Evolutionary conservation across 2,113 vertebrate species (phyloP), one percentile per base, ranked within the genome.

Genomic region (Glaucomys volans): DNA sequence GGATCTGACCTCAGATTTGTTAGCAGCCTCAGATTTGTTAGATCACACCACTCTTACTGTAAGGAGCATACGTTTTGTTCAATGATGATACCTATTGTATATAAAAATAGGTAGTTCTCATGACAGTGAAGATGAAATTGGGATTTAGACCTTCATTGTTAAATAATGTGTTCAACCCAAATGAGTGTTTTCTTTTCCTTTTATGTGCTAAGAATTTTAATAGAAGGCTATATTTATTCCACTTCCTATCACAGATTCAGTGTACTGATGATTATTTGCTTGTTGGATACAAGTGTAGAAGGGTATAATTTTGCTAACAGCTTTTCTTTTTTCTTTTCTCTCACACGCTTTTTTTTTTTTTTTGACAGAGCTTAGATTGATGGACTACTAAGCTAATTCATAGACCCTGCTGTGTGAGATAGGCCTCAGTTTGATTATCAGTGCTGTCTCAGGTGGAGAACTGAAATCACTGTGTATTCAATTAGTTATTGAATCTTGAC

Each of bases 391-490:
- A 76, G 77, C 79, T 96, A 97, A 98, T 97, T 91, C 97, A 93
- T 95, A 97, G 96, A 86, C 50, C 14, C n/a, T 22, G 3, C 26
- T 94, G 95, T 82, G 87, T 92, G 90, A 95, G 95, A 94, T 75
- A 96, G 98, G 88, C 80, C 89, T 64, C 81, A 79, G 87, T 96
- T 91, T 97, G 62, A 91, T 96, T 97, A 97, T 97, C 94, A 52
- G 54, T 71, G 16, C 35, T 97, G 92, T 93, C 92, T 97, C 62
- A 90, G 84, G 71, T 93, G 75, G 74, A 97, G 90, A 96, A 91
- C 12, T 57, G 59, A 97, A 98, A 97, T 83, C 79, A 87, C 32
- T 54, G 20, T 75, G 17, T 0, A 96, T 88, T 67, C 90, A 94
- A 77, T 93, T 92, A 96, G 74, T 89, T 79, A 92, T 11, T 71